Conservation (phyloP, 2,888 invertebrate species). For the Nephrotoma appendiculata region DNA sequence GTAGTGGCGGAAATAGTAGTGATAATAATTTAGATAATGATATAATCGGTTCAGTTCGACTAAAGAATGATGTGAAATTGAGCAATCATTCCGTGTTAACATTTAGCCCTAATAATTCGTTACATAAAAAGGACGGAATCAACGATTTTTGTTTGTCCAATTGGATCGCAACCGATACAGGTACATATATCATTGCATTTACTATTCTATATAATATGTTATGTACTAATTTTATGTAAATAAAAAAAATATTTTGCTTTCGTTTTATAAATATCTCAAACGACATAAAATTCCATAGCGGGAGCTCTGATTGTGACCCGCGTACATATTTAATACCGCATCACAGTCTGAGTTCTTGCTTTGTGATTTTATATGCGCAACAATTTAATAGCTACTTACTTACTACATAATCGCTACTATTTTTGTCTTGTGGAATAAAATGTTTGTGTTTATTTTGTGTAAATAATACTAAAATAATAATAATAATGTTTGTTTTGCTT, state of each 20-base stretch:
- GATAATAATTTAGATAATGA: conserved; percentile 8
- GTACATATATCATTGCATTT: background rate
- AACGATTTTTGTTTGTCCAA: background rate
- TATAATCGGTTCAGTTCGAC: background rate
- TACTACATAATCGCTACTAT: background rate
- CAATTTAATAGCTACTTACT: background rate
- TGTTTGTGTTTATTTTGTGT: background rate
- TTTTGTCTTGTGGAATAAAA: background rate
- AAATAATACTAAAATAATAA: background rate
- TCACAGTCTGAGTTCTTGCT: conserved; percentile 96
- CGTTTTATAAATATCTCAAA: background rate
- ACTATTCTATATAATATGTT: background rate
- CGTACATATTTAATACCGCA: conserved; percentile 51
- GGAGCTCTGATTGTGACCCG: conserved; percentile 70
- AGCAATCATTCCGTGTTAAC: conserved; percentile 3
- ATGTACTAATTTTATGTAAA: background rate
- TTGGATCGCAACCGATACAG: background rate
- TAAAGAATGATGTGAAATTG: conserved; percentile 4
- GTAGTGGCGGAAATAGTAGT: conserved; percentile 17
- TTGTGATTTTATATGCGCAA: conserved; percentile 33
- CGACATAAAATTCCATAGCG: conserved; percentile 30
- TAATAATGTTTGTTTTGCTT: background rate
- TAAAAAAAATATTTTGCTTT: background rate
- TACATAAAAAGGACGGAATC: background rate
- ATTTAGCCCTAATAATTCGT: conserved; percentile 1